phyloP scores from a whole-genome alignment of 2,113 vertebrate species.

The Callospermophilus lateralis region DNA sequence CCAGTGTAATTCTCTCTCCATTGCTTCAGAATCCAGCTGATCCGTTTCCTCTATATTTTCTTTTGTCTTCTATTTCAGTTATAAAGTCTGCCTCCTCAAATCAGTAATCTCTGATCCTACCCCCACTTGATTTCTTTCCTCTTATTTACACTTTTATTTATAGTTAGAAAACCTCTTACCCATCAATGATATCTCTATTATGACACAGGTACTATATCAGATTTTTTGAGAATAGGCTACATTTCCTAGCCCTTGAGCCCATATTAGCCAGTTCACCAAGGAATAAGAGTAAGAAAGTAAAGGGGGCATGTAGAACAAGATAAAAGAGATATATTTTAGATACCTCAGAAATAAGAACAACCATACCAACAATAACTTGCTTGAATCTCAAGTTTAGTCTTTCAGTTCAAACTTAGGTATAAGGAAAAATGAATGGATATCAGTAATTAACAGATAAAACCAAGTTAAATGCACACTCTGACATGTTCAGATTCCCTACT shows the following conservation, averaged over 20 bases:
- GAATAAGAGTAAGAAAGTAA: not conserved
- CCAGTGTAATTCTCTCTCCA: not conserved
- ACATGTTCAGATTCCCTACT: not conserved
- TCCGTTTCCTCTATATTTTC: not conserved
- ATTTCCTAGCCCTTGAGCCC: not conserved
- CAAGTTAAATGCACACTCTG: not conserved
- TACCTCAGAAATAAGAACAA: not conserved
- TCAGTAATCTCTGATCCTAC: not conserved
- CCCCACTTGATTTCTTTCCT: not conserved
- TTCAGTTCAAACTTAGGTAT: not conserved
- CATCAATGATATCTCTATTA: not conserved
- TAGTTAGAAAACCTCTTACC: not conserved
- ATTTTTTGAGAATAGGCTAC: not conserved
- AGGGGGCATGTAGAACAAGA: not conserved
- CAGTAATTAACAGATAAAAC: not conserved
- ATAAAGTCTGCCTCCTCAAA: not conserved
- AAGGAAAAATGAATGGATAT: not conserved
- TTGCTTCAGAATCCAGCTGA: not conserved
- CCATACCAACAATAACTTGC: not conserved
- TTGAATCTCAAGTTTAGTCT: conserved; percentile 3
- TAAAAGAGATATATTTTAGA: not conserved
- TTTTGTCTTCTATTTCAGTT: not conserved
- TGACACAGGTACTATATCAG: not conserved
- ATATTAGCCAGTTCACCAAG: not conserved
- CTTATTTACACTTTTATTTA: not conserved